Evolutionary conservation across 1,140 invertebrate species (phyloP).

Genomic region (Meloidogyne exigua): DNA sequence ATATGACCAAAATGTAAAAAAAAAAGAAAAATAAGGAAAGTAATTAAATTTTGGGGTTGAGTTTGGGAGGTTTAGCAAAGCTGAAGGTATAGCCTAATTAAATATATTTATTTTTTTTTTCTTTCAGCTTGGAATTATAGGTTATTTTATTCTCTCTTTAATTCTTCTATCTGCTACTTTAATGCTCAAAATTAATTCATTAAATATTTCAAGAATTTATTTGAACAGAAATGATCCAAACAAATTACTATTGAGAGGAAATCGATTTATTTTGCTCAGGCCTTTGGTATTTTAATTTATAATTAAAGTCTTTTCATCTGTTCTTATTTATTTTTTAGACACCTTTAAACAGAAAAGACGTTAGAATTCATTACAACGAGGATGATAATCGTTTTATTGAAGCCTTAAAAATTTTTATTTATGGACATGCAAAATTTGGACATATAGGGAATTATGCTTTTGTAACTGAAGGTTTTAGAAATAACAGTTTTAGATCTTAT

Average conservation of each 20-base stretch:
- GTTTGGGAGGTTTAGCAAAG: too few species aligned
- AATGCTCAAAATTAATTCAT: not conserved
- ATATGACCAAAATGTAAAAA: too few species aligned
- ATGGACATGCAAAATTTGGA: not conserved
- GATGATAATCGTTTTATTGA: not conserved
- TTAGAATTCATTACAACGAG: not conserved
- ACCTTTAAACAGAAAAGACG: not conserved
- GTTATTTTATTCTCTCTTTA: not conserved
- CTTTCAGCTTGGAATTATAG: conserved; percentile 12
- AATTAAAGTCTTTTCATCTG: too few species aligned
- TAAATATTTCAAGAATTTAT: conserved; percentile 11
- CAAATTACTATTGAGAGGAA: not conserved
- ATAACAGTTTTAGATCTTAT: not conserved
- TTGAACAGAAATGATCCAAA: not conserved
- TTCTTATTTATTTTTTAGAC: too few species aligned
- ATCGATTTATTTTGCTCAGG: not conserved
- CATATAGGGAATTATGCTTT: not conserved
- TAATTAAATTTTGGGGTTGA: too few species aligned
- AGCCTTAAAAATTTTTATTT: not conserved
- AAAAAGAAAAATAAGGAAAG: too few species aligned
- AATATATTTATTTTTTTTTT: not conserved
- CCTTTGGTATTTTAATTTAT: not conserved
- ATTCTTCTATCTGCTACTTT: not conserved
- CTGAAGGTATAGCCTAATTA: too few species aligned
- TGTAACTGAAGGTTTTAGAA: not conserved